Evolutionary conservation across 2,888 invertebrate genomes (phyloP), one percentile per base, ranked within the genome.

Genomic region (Nyleta sp.): DNA sequence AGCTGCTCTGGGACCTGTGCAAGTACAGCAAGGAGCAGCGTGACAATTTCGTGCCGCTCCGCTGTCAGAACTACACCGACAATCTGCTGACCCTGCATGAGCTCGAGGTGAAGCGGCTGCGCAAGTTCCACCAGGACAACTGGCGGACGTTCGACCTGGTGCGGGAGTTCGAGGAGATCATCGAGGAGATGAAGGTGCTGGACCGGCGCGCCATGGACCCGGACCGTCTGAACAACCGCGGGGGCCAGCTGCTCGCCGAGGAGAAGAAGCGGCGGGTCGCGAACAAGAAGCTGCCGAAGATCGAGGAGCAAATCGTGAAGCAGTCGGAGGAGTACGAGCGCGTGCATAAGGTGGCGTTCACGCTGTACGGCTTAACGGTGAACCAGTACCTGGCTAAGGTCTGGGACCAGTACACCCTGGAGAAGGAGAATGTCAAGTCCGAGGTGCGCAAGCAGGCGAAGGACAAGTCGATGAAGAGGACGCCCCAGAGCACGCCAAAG

Each of bases 231-330:
- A 95, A 96, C 83, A 97, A 98, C 90, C 93, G 98, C 35, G 97
- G 98, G 0, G 97, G 98, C 0, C 95, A 96, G 81, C 91, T 98
- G 5, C 91, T 98, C 1, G 93, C 94, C 59, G 98, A 98, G 87
- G 98, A 98, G 89, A 96, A 95, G 84, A 96, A 96, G 85, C 91
- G 97, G n/a, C 97, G 96, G 88, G 92, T 93, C 7, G 93, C 97
- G 8, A 92, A 93, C 33, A 95, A 92, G 79, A 92, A 95, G 91
- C 90, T 96, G 55, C 96, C 96, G 0, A 94, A 95, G 91, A 93
- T 96, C 40, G 96, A 96, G 88, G 92, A 92, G 0, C 93, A 94
- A 85, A 91, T 96, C 0, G 91, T 91, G 1, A 91, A 92, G 0
- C 82, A 95, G 57, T 93, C 93, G 3, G 85, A 90, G 0, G 91